These are phyloP conservation scores for Mirounga angustirostris DNA, from an alignment of 2,113 vertebrate species.

Conservation along the genomic window DNA sequence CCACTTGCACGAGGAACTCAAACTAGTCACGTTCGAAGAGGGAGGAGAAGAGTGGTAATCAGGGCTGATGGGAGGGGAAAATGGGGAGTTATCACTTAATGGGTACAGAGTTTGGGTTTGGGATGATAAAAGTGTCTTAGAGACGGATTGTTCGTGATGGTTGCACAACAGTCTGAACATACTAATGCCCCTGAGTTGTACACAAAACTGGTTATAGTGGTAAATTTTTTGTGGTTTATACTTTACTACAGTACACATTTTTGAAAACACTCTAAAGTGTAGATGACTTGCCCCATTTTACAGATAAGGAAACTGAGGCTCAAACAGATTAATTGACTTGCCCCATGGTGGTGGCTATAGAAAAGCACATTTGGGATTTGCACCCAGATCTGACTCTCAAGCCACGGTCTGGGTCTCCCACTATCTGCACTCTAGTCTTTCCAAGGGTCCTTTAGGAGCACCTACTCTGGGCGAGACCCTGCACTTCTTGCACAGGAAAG, in stretches of 20 bases:
- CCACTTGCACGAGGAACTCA: not conserved
- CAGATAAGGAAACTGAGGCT: not conserved
- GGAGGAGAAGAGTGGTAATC: rapidly evolving
- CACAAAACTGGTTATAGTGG: not conserved
- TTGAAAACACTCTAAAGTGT: not conserved
- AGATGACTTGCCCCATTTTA: not conserved
- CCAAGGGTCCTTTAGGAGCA: not conserved
- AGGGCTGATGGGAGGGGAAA: no score
- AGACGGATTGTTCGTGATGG: rapidly evolving
- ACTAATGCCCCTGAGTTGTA: not conserved
- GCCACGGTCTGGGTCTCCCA: not conserved
- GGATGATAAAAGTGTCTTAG: not conserved
- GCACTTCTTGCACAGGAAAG: not conserved
- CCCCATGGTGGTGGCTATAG: not conserved
- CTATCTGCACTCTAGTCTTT: not conserved
- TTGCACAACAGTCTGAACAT: no score
- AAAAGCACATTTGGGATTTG: not conserved
- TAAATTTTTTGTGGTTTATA: not conserved
- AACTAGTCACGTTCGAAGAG: not conserved
- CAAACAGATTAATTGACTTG: not conserved
- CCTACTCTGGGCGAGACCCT: not conserved
- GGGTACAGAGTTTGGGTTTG: not conserved
- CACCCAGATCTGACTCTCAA: constrained; percentile 18
- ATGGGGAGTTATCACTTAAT: not conserved
- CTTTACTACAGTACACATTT: not conserved